Percentiles rank a stretch among this genome's conserved stretches.
These are phyloP conservation scores for Drosophila aldrichi DNA, from an alignment of 2,888 invertebrate genomes.

Conservation along the genomic window DNA sequence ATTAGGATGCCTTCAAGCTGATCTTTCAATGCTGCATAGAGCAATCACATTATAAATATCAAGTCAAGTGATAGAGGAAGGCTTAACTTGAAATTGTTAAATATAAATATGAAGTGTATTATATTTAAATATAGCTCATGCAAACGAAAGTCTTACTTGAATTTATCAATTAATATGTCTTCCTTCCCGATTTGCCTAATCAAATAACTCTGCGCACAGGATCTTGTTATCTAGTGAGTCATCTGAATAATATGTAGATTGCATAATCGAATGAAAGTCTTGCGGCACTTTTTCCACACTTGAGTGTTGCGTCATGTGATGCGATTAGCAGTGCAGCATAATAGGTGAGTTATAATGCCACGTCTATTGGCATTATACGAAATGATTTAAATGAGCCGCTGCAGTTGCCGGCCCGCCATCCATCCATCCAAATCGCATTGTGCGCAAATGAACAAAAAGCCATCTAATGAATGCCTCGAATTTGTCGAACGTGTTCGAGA, in stretches of 20 bases:
- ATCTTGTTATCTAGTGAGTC: constrained; percentile 18
- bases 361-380: constrained; percentile 59
- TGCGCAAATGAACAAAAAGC: constrained; percentile 52
- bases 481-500: constrained; percentile 26
- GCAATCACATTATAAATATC: neutral
- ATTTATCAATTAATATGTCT: neutral
- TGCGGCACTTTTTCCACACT: constrained; percentile 66
- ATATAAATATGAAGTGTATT: neutral
- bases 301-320: constrained; percentile 57
- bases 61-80: neutral
- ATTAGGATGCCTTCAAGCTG: constrained; percentile 14
- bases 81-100: neutral
- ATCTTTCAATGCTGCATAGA: constrained; percentile 27
- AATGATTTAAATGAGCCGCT: constrained; percentile 62
- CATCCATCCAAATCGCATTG: constrained; percentile 42
- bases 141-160: too few relatives aligned
- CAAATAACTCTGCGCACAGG: constrained; percentile 7
- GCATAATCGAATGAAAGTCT: constrained; percentile 67
- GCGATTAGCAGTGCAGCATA: constrained; percentile 65
- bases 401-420: constrained; percentile 23
- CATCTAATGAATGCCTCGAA: constrained; percentile 53
- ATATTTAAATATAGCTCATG: neutral
- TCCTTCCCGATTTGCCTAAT: neutral
- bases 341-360: constrained; percentile 44
- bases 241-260: constrained; percentile 22